Base-by-base conservation (phyloP, 2,113 vertebrate species). In the Laticauda colubrina region DNA sequence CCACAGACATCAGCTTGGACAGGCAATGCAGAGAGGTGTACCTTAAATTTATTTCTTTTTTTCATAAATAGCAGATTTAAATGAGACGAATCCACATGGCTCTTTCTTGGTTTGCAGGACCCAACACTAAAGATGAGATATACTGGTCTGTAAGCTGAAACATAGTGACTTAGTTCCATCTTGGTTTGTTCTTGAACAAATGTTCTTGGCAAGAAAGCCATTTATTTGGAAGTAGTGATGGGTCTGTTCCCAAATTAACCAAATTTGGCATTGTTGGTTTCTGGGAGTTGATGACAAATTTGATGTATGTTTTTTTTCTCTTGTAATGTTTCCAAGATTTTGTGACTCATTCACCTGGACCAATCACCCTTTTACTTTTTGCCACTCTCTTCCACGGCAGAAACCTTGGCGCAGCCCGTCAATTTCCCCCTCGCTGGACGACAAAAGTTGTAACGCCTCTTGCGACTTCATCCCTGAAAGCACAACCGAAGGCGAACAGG, bases 401-500 rank as follows among this genome's bases (percentile, higher is more conserved):
- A 93, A 96, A 94, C 3, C 10, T 0, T 48, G 64, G 94, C 26
- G 4, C 8, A 51, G 88, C 15, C 93, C 89, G 0, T 95, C 96
- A 5, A 34, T 89, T 89, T 29, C 2, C 53, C 94, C 94, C 59
- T 95, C 92, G 26, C 93, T 95, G 87, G 96, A 91, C 15, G 95
- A 95, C 11, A 91, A 7, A 92, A 0, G 48, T n/a, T 39, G 34
- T 34, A n/a, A 7, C 15, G 81, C 0, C 14, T 0, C 81, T 2
- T 61, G 7, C 3, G 88, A 86, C 18, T 2, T 34, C 39, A 26
- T 29, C 29, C 55, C 69, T 54, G 93, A 89, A 90, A 93, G 56
- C 21, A n/a, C 87, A 10, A n/a, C 0, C 29, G 93, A 94, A 5
- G 94, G 93, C 0, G 90, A 91, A 5, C 93, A 96, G 29, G 89